Conservation (phyloP, 2,113 vertebrate genomes). For the Cyanoramphus novaezelandiae region DNA sequence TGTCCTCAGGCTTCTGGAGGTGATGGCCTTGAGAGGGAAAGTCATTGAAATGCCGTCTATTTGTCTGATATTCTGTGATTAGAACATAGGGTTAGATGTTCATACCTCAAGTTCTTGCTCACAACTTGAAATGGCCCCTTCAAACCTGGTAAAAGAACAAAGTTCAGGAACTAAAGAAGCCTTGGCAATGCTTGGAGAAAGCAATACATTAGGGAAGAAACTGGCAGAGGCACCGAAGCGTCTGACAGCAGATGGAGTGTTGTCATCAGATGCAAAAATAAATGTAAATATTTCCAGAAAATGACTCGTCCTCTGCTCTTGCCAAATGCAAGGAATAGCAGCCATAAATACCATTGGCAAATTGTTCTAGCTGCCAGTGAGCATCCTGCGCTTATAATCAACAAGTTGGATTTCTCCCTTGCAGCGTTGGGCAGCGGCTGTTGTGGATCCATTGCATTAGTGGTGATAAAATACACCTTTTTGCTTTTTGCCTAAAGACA, state of each 20-base stretch:
- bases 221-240: not conserved
- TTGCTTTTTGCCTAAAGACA: not conserved
- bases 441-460: not conserved
- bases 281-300: slow-evolving; percentile 47
- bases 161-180: not conserved
- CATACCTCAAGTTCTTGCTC: not conserved
- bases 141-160: not conserved
- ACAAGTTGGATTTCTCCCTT: not conserved
- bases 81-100: not conserved
- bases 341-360: not conserved
- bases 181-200: not conserved
- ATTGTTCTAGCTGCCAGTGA: not conserved
- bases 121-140: not conserved
- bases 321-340: not conserved
- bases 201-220: not conserved
- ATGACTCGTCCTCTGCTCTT: not conserved
- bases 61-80: not conserved
- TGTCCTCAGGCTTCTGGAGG: not conserved
- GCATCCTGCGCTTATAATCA: not conserved
- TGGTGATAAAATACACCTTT: not conserved
- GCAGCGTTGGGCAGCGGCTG: accelerated
- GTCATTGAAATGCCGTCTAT: not conserved
- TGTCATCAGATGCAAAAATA: slow-evolving; percentile 42
- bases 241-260: slow-evolving; percentile 12
- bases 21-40: not conserved